These are phyloP conservation scores for Diplodus puntazzo DNA, from an alignment of 2,797 vertebrate genomes.

Conservation along the genomic window DNA sequence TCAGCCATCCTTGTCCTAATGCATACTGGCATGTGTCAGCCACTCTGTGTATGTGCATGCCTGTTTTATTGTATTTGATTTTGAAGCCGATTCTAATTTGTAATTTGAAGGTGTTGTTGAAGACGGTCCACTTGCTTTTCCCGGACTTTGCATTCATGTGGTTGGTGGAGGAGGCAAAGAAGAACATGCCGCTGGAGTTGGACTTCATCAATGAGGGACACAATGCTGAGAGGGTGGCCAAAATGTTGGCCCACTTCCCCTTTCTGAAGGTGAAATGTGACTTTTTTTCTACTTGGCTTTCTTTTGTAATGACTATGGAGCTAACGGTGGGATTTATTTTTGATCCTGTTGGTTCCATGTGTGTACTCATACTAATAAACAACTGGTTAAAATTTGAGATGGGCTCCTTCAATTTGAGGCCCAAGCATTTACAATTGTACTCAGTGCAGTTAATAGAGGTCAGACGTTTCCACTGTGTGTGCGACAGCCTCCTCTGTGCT, in stretches of 20 bases:
- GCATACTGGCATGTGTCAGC: background rate
- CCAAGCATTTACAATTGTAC: constrained; percentile 12
- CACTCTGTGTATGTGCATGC: background rate
- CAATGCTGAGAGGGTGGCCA: constrained; percentile 93
- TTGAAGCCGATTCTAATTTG: constrained; percentile 5
- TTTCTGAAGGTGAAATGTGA: constrained; percentile 90
- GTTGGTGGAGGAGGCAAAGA: constrained; percentile 98
- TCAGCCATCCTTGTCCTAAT: background rate
- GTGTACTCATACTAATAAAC: background rate
- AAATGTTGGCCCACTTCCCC: constrained; percentile 89
- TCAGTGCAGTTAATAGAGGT: constrained; percentile 43
- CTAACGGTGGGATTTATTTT: background rate
- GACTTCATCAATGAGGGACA: constrained; percentile 96
- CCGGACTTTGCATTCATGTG: constrained; percentile 98
- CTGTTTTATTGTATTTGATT: background rate
- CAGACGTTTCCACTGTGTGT: constrained; percentile 17
- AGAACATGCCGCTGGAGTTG: constrained; percentile 95
- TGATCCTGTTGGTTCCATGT: background rate
- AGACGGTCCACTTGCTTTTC: constrained; percentile 92
- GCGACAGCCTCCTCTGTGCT: constrained; percentile 28
- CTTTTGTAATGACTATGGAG: background rate
- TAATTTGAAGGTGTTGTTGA: constrained; percentile 87
- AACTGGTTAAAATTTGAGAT: constrained; percentile 11
- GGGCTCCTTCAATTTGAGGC: constrained; percentile 14
- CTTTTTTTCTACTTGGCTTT: background rate